phyloP scores from a whole-genome alignment of 2,113 vertebrate genomes.

The Ciconia maguari region DNA sequence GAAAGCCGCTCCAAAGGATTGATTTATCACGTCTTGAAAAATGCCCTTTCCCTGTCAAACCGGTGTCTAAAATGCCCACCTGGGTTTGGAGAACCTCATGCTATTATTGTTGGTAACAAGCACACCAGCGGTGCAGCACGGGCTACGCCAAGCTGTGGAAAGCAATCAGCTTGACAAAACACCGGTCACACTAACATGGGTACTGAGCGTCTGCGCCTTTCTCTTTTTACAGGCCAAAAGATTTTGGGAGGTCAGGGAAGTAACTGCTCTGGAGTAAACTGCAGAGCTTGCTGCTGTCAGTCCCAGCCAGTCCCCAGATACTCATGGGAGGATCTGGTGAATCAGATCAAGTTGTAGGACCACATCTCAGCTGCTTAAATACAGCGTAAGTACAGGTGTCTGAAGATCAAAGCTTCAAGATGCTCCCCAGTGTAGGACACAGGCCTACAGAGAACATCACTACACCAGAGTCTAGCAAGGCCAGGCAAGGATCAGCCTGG shows the following conservation, averaged over 20 bases:
- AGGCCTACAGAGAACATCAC: not conserved
- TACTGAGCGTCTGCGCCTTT: not conserved
- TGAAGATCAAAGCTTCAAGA: not conserved
- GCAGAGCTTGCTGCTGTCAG: not conserved
- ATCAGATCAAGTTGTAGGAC: not conserved
- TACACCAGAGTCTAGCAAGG: not conserved
- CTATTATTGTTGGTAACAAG: not conserved
- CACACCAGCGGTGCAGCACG: not conserved
- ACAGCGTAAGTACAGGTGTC: not conserved
- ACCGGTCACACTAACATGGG: fast-evolving
- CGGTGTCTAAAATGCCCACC: not conserved
- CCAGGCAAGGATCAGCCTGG: not conserved
- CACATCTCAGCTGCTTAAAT: not conserved
- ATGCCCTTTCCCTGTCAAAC: not conserved
- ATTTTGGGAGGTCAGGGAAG: not conserved
- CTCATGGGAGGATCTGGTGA: fast-evolving
- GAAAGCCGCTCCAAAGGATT: not conserved
- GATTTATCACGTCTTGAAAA: not conserved
- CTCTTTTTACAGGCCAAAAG: not conserved
- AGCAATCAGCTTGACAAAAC: not conserved
- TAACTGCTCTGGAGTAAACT: not conserved
- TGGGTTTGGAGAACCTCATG: not conserved
- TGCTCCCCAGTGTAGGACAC: not conserved
- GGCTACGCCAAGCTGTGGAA: not conserved
- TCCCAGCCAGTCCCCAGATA: not conserved